Evolutionary conservation across 2,797 vertebrate species (phyloP).

Genomic region (Selene dorsalis): DNA sequence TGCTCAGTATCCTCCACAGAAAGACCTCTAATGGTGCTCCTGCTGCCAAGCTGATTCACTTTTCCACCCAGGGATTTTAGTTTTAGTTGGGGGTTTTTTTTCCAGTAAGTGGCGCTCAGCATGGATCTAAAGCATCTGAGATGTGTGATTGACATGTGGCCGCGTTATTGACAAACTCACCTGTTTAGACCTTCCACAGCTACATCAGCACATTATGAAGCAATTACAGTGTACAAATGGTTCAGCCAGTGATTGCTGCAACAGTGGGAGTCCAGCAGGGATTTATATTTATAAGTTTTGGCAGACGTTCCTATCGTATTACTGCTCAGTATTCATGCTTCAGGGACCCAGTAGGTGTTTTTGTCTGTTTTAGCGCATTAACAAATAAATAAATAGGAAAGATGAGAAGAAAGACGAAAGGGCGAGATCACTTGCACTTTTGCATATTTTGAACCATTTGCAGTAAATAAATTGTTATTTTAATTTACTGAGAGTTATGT

Average conservation of each 20-base stretch:
- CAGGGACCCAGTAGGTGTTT: not conserved
- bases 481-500: not conserved
- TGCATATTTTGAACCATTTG: not conserved
- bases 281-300: not conserved
- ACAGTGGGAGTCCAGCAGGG: not conserved
- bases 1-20: not conserved
- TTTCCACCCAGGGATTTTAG: not conserved
- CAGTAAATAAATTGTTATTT: not conserved
- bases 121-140: not conserved
- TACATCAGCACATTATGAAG: slow-evolving; percentile 18
- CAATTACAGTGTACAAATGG: slow-evolving; percentile 3
- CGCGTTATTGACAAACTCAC: not conserved
- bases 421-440: not conserved
- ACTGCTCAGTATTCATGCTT: not conserved
- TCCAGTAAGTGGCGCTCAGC: not conserved
- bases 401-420: no score
- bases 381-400: not conserved
- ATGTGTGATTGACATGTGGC: slow-evolving; percentile 5
- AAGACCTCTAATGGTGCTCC: not conserved
- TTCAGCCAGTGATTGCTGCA: slow-evolving; percentile 16
- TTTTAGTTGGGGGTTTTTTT: not conserved
- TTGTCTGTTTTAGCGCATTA: not conserved
- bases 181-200: slow-evolving; percentile 6
- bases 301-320: not conserved
- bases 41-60: slow-evolving; percentile 10